phyloP scores from a whole-genome alignment of 1,140 invertebrate species.

The Andricus grossulariae region DNA sequence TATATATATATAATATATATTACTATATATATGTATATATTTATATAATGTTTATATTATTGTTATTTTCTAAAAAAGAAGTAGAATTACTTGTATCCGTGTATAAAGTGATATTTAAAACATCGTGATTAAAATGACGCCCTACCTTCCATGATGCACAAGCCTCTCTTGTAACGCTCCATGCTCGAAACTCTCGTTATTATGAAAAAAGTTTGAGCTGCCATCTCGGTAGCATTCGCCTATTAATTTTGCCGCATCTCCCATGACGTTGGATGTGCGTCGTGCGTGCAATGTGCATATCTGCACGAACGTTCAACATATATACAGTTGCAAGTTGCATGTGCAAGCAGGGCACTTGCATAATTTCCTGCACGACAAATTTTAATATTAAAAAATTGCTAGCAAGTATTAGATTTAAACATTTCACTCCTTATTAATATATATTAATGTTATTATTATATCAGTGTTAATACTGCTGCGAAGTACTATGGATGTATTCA shows the following conservation, averaged over 20 bases:
- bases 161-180: conserved; percentile 5
- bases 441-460: no score
- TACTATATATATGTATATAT: no score
- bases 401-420: no score
- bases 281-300: conserved; percentile 25
- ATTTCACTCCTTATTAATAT: no score
- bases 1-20: no score
- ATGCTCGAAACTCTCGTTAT: conserved; percentile 50
- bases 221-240: conserved; percentile 56
- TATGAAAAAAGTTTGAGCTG: conserved; percentile 65
- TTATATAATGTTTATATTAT: no score
- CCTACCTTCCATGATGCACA: conserved; percentile 18
- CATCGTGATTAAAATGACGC: conserved; percentile 27
- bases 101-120: conserved; percentile 22
- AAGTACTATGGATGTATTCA: no score
- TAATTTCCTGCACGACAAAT: no score
- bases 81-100: conserved; percentile 18
- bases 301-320: neutral
- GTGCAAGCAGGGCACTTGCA: conserved; percentile 34
- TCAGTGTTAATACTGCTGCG: no score
- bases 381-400: no score
- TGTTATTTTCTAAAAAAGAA: neutral
- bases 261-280: conserved; percentile 38
- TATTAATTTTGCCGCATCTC: conserved; percentile 56
- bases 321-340: conserved; percentile 30